Evolutionary conservation across 2,888 invertebrate genomes (phyloP).

Genomic region (Thymelicus acteon): DNA sequence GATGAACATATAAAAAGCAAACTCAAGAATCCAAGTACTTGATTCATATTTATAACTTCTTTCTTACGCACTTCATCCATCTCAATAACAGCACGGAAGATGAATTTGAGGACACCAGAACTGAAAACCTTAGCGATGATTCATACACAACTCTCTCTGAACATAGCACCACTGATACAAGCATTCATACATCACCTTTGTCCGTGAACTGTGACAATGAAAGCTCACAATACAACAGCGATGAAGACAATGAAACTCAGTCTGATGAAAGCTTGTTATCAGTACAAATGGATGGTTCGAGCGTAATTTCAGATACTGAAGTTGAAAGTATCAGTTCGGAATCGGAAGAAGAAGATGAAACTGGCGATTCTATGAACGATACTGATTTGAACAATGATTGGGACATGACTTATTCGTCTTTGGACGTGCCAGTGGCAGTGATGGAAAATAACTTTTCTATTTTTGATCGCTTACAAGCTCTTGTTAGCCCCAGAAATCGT

Average conservation of each 20-base stretch:
- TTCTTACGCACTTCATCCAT: neutral
- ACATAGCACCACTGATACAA: slow-evolving; percentile 67
- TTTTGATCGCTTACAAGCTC: slow-evolving; percentile 7
- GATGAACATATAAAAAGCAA: neutral
- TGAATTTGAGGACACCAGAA: neutral
- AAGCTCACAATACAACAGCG: neutral
- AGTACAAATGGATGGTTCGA: neutral
- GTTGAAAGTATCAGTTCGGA: neutral
- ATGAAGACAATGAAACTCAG: neutral
- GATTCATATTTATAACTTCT: neutral
- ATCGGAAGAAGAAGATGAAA: neutral
- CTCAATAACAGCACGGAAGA: slow-evolving; percentile 3
- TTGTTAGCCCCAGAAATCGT: slow-evolving; percentile 35
- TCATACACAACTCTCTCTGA: slow-evolving; percentile 65
- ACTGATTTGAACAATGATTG: slow-evolving; percentile 47
- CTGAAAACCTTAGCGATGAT: slow-evolving; percentile 40
- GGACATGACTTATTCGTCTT: slow-evolving; percentile 54
- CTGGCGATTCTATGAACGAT: slow-evolving; percentile 1
- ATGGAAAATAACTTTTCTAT: neutral
- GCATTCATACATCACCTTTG: slow-evolving; percentile 46
- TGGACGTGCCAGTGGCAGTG: slow-evolving; percentile 48
- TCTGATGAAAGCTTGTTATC: neutral
- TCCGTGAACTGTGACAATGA: neutral
- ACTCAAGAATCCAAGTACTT: neutral
- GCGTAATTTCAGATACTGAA: neutral